Base-by-base conservation (phyloP, 2,888 invertebrate genomes). In the Cheiracanthium punctorium region DNA sequence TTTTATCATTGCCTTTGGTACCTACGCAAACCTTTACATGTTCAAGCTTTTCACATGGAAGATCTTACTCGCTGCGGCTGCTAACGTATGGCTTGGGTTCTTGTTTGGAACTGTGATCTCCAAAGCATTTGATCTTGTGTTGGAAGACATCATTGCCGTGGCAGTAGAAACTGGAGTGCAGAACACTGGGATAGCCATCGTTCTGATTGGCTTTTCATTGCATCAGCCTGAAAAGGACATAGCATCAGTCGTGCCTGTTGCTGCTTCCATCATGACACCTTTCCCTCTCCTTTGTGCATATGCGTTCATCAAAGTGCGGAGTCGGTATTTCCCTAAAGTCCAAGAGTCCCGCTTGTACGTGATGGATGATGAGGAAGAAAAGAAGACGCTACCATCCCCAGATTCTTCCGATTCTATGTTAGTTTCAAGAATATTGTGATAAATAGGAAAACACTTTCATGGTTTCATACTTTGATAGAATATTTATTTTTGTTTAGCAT, bases 171-270 rank as follows among this genome's bases (percentile, higher is more conserved):
- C 96, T 4, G 97, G 98, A 74, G 95, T 98, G 77, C 97, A 98
- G 92, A 98, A 98, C 92, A 97, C 97, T 0, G 97, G 97, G 64
- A 95, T 98, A 88, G 94, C 97, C 0, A 97, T 98, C 90, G 96
- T 97, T 91, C 93, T 98, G 89, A 92, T 98, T 79, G 93, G 95
- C 80, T 95, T 96, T 90, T 94, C 96, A 5, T 93, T 98, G 82
- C 94, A 94, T 0, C 96, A 96, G 90, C 98, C 98, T 0, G 95
- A 95, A 89, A 96, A 96, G 0, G 97, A 98, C 92, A 93, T 98
- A 67, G 96, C 97, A 2, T 79, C 88, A 7, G 87, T 88, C n/a
- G 84, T 87, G 5, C 88, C 88, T 17, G 84, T 88, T 30, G 87
- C 87, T 17, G 88, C 82, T 5, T 88, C 88, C 69, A 89, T 93